Evolutionary conservation across 2,797 vertebrate genomes (phyloP).

Genomic region (Nannoperca australis): DNA sequence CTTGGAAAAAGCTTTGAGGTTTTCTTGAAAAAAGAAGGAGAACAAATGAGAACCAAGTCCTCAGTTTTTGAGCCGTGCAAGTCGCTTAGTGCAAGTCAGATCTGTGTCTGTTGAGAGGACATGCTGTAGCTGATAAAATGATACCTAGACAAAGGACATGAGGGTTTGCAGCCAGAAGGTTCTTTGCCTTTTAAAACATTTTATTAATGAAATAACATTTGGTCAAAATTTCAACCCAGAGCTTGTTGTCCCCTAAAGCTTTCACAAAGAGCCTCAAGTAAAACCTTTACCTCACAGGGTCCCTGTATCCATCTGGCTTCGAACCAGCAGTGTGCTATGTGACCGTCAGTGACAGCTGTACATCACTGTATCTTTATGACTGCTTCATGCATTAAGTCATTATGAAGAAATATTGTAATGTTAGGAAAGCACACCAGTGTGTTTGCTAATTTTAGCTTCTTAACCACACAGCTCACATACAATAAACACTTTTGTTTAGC

Average conservation of each 20-base stretch:
- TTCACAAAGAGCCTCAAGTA: background rate
- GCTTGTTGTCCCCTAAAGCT: background rate
- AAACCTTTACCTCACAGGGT: conserved; percentile 6
- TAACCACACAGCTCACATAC: background rate
- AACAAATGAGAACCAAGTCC: conserved; percentile 14
- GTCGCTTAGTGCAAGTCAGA: background rate
- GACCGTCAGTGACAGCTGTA: conserved; percentile 13
- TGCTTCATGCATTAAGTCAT: background rate
- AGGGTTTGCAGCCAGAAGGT: conserved; percentile 3
- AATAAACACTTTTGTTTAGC: background rate
- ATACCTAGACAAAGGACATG: background rate
- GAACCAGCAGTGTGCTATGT: conserved; percentile 1
- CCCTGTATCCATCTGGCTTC: conserved; percentile 1
- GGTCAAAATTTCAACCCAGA: background rate
- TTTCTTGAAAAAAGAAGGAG: background rate
- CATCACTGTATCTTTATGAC: conserved; percentile 1
- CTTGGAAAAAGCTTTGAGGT: conserved; percentile 18
- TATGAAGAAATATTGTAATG: conserved; percentile 36
- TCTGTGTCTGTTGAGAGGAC: conserved; percentile 16
- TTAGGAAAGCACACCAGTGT: background rate
- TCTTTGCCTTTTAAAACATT: background rate
- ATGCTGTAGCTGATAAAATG: conserved; percentile 1
- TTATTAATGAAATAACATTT: background rate
- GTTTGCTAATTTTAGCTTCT: conserved; percentile 6
- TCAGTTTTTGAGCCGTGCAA: background rate